Evolutionary conservation across 2,797 vertebrate genomes (phyloP), one percentile per base, ranked within the genome.

Genomic region (Sebastes trivittatus): DNA sequence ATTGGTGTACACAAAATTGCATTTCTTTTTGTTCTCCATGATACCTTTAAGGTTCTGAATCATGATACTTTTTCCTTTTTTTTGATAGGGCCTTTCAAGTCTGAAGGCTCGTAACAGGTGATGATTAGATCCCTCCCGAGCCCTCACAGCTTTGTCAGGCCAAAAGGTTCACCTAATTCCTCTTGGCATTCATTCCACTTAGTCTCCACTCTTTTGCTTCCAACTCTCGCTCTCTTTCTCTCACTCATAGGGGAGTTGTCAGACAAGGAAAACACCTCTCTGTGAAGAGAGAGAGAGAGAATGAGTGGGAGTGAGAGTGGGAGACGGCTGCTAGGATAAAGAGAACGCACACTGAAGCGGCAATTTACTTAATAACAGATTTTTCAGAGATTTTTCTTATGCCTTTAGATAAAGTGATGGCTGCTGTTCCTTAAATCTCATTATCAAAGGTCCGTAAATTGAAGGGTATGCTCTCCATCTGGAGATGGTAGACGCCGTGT

Each of bases 171-270:
- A 73, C 75, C 73, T 87, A 86, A 89, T 90, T 90, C 85, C 72
- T 90, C 81, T 86, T 91, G 89, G 81, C 90, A 81, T 88, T 86
- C 89, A 80, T 71, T 88, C 76, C 76, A 78, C 87, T 83, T 81
- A 78, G 75, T 75, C 80, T 82, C 78, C 59, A 72, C 62, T 84
- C 75, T 88, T 49, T 86, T 77, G 77, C 83, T 81, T 89, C 78
- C 70, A 74, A 80, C 72, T 85, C 79, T 66, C 10, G 3, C 70
- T 81, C 75, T 63, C 81, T 67, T 73, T 83, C 84, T 87, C 85
- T 84, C 84, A 42, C 85, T 92, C 89, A 84, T 81, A 77, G 78
- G 87, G 88, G 88, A 90, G 84, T 89, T 93, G 90, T 92, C 90
- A 90, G 87, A 90, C 83, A 87, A 85, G 83, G 83, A 91, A 89